Percentiles rank a stretch among this genome's conserved stretches.
Conservation (phyloP, 2,113 vertebrate species). For the Dissostichus mawsoni region DNA sequence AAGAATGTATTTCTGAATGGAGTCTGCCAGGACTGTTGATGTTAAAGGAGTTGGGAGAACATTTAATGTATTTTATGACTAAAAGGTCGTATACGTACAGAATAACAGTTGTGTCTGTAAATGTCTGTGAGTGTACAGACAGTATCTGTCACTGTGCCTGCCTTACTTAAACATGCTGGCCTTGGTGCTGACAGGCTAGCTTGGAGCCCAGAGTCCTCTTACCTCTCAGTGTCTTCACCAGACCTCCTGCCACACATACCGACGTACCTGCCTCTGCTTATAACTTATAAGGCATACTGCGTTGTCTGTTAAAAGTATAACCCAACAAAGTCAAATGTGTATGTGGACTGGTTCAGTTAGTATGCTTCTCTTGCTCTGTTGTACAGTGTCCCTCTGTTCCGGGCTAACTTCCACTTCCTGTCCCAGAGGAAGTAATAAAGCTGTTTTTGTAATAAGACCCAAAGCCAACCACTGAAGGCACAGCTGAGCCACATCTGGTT, state of each 20-base stretch:
- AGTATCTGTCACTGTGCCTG: conserved; percentile 30
- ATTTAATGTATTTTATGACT: background rate
- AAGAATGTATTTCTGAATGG: too few species aligned
- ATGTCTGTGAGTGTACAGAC: conserved; percentile 3
- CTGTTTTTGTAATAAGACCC: conserved; percentile 40
- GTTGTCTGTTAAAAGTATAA: background rate
- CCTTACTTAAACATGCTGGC: conserved; percentile 56
- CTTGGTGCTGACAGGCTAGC: conserved; percentile 55
- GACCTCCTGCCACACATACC: conserved; percentile 16
- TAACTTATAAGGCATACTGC: background rate
- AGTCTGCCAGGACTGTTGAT: background rate
- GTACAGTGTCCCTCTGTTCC: conserved; percentile 12
- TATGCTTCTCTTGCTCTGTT: background rate
- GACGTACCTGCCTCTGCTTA: conserved; percentile 25
- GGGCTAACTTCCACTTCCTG: conserved; percentile 44
- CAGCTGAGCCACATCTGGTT: background rate
- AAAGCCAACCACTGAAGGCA: conserved; percentile 18
- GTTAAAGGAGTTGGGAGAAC: background rate
- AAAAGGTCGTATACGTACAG: background rate
- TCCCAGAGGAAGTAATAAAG: conserved; percentile 61
- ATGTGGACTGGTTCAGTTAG: background rate
- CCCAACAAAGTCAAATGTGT: background rate
- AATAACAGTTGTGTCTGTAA: conserved; percentile 1
- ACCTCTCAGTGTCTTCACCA: conserved; percentile 32
- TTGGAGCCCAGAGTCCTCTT: conserved; percentile 65